These are phyloP conservation scores for Vollenhovia emeryi DNA, from an alignment of 1,140 invertebrate genomes.

Conservation along the genomic window DNA sequence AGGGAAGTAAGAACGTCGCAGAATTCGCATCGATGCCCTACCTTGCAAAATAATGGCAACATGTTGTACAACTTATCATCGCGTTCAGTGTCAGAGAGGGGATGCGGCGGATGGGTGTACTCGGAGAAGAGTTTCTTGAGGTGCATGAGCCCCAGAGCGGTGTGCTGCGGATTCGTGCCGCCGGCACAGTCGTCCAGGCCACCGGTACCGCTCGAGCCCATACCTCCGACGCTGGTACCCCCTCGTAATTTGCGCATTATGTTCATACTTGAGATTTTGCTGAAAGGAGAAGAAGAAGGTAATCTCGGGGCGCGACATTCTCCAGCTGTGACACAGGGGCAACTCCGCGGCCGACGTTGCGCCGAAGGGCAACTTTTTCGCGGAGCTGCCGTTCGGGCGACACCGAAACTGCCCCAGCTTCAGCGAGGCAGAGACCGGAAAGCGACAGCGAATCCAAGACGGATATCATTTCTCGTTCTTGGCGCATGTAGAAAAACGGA, in stretches of 20 bases:
- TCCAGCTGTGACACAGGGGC: not conserved
- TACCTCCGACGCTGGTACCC: slow-evolving; percentile 81
- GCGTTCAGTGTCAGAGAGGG: slow-evolving; percentile 92
- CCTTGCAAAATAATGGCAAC: slow-evolving; percentile 99
- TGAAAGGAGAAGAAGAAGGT: slow-evolving; percentile 45
- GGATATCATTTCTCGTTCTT: not conserved
- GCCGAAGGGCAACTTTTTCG: not conserved
- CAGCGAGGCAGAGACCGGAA: not conserved
- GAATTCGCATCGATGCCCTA: slow-evolving; percentile 82
- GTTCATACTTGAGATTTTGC: slow-evolving; percentile 88
- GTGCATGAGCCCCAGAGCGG: slow-evolving; percentile 96
- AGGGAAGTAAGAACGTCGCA: not conserved
- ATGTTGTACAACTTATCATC: slow-evolving; percentile 99
- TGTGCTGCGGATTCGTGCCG: slow-evolving; percentile 89
- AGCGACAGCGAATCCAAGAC: not conserved
- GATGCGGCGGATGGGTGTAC: slow-evolving; percentile 94
- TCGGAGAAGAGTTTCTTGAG: slow-evolving; percentile 98
- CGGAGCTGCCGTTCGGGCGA: not conserved
- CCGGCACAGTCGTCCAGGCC: slow-evolving; percentile 84
- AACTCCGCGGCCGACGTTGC: not conserved
- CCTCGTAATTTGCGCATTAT: slow-evolving; percentile 94
- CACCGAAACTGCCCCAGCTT: not conserved
- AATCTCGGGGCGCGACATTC: not conserved
- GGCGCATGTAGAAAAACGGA: not conserved
- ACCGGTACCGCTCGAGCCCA: slow-evolving; percentile 82